Percentiles rank a stretch among this genome's conserved stretches.
Conservation (phyloP, 2,888 invertebrate species). For the Beris morrisii region DNA sequence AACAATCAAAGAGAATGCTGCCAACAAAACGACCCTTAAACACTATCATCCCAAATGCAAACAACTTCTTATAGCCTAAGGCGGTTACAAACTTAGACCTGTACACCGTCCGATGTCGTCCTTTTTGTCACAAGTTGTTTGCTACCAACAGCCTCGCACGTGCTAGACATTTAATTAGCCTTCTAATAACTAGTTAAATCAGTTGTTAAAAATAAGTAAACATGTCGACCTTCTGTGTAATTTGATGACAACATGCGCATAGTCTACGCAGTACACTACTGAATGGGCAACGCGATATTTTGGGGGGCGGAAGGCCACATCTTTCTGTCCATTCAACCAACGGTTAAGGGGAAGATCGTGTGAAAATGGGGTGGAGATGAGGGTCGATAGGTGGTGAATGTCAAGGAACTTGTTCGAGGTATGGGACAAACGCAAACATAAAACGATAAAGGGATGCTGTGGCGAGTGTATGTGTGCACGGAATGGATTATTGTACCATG, state of each 20-base stretch:
- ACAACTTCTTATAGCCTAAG: slow-evolving; percentile 14
- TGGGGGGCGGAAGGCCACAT: not conserved
- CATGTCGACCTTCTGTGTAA: slow-evolving; percentile 24
- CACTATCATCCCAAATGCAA: slow-evolving; percentile 4
- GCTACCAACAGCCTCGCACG: slow-evolving; percentile 39
- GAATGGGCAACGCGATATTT: too few species aligned
- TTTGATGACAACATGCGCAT: slow-evolving; percentile 27
- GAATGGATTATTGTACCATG: slow-evolving; percentile 2
- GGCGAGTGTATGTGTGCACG: not conserved
- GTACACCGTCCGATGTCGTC: not conserved
- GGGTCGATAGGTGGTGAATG: not conserved
- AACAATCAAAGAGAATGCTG: slow-evolving; percentile 21
- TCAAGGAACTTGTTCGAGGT: not conserved
- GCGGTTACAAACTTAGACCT: slow-evolving; percentile 9
- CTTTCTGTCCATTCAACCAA: not conserved
- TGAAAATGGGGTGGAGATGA: slow-evolving; percentile 21
- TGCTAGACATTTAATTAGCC: slow-evolving; percentile 44
- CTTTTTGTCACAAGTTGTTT: slow-evolving; percentile 32
- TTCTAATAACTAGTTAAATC: slow-evolving; percentile 40
- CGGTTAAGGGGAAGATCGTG: slow-evolving; percentile 1
- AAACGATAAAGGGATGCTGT: slow-evolving; percentile 11
- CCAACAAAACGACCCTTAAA: not conserved
- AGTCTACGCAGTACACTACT: not conserved
- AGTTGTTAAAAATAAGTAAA: slow-evolving; percentile 38
- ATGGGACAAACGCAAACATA: not conserved